These are phyloP conservation scores for Drosophila ercepeae DNA, from an alignment of 1,140 invertebrate genomes.

Conservation along the genomic window DNA sequence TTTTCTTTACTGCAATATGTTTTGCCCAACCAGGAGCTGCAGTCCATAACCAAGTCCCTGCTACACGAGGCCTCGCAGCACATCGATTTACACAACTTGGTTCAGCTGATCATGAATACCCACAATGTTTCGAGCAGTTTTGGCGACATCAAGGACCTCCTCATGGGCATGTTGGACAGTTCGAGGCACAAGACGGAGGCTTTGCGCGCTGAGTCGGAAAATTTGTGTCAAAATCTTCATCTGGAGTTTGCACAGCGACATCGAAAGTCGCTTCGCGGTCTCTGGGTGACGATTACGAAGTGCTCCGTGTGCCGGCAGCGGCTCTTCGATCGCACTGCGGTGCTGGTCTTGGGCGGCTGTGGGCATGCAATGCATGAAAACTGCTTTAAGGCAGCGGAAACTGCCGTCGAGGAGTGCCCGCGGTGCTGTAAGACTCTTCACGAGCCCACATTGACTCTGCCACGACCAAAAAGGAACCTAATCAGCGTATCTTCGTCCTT, in stretches of 20 bases:
- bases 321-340: constrained; percentile 63
- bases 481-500: constrained; percentile 21
- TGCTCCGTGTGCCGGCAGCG: constrained; percentile 75
- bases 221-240: constrained; percentile 83
- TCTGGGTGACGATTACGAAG: constrained; percentile 74
- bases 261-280: constrained; percentile 56
- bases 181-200: constrained; percentile 84
- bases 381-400: constrained; percentile 51
- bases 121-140: constrained; percentile 83
- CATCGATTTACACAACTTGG: constrained; percentile 84
- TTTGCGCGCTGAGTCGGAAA: constrained; percentile 72
- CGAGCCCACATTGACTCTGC: constrained; percentile 31
- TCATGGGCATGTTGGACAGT: constrained; percentile 85
- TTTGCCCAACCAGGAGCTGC: constrained; percentile 67
- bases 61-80: constrained; percentile 85
- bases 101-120: constrained; percentile 84
- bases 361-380: constrained; percentile 74
- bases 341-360: constrained; percentile 70
- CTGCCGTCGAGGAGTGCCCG: constrained; percentile 49
- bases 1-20: constrained; percentile 83
- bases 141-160: constrained; percentile 84
- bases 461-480: constrained; percentile 57
- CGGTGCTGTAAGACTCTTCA: constrained; percentile 43
- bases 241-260: constrained; percentile 53
- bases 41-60: constrained; percentile 81